Base-by-base conservation (phyloP, 92 coral and sea anemone genomes). In the Porites cylindrica region DNA sequence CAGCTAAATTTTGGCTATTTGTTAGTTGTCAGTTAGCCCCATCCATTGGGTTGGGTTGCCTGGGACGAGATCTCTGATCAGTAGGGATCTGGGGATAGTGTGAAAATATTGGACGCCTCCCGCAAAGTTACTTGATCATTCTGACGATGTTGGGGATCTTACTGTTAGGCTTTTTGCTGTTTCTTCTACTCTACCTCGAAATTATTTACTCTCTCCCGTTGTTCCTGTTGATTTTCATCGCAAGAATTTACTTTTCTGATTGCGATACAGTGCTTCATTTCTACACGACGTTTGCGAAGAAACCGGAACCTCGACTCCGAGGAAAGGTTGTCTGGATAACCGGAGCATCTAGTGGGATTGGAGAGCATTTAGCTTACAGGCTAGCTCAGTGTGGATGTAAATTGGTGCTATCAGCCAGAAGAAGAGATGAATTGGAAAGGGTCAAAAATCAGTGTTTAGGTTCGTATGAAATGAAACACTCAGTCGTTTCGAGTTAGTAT, bases 311-410 rank as follows among this genome's bases (percentile, higher is more conserved):
- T 63, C 77, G 65, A n/a, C 80, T 91, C 58, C 72, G 72, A 14
- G 92, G 87, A 6, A 90, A 93, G 47, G 85, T 90, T 8, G 90
- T 90, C 32, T 93, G 95, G 95, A 92, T 90, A 26, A 90, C 91
- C 13, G 95, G 95, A 10, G 95, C 95, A 14, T 92, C 95, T 14
- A 92, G 96, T 19, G 96, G 96, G 6, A 88, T 93, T 18, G 96
- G 96, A 1, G 96, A 93, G 62, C 70, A 88, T 80, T 83, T 93
- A 51, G 94, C 96, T 24, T 93, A 91, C 71, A 93, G 80, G 38
- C 85, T 91, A 70, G 83, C 92, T 2, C 73, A 85, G 54, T 85
- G 72, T 61, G 93, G 95, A 54, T 88, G 91, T 43, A 91, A 89
- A 60, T 54, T 93, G 53, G 88, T 93, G 61, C 82, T 93, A 20